phyloP scores from a whole-genome alignment of 2,797 vertebrate genomes.

The Botia kubotai region DNA sequence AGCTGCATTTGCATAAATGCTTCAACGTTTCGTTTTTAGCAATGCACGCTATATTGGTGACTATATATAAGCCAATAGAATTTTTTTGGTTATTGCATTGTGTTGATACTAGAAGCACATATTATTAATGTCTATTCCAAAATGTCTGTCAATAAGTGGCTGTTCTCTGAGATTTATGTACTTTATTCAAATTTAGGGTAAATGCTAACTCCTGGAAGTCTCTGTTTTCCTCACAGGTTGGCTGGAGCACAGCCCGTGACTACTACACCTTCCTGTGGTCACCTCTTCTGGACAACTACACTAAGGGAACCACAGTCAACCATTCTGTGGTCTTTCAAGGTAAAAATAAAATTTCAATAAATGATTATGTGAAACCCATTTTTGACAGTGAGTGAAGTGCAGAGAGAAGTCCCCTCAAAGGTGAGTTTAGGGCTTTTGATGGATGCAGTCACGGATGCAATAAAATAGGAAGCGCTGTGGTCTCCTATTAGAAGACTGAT shows the following conservation, averaged over 20 bases:
- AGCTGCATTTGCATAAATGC: not conserved
- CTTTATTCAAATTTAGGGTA: too few relatives aligned
- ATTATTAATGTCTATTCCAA: too few relatives aligned
- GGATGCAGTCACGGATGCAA: conserved; percentile 47
- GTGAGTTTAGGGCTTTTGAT: conserved; percentile 63
- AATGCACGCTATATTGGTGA: not conserved
- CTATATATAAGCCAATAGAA: too few relatives aligned
- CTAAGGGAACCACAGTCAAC: conserved; percentile 90
- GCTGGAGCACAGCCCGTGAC: conserved; percentile 98
- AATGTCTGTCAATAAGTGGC: too few relatives aligned
- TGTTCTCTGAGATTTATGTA: too few relatives aligned
- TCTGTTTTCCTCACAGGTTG: conserved; percentile 83
- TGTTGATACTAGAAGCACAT: too few relatives aligned
- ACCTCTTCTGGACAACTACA: conserved; percentile 92
- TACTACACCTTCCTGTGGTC: conserved; percentile 99
- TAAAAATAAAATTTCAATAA: conserved; percentile 68
- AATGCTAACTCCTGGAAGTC: not conserved
- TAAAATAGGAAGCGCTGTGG: conserved; percentile 60
- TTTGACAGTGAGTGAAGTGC: not conserved
- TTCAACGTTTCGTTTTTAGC: not conserved
- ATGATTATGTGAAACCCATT: not conserved
- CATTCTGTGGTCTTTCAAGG: conserved; percentile 96
- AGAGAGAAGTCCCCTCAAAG: conserved; percentile 26
- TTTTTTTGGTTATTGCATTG: too few relatives aligned
- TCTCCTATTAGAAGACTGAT: conserved; percentile 56